Base-by-base conservation (phyloP, 2,113 vertebrate species). In the Oncorhynchus clarkii region DNA sequence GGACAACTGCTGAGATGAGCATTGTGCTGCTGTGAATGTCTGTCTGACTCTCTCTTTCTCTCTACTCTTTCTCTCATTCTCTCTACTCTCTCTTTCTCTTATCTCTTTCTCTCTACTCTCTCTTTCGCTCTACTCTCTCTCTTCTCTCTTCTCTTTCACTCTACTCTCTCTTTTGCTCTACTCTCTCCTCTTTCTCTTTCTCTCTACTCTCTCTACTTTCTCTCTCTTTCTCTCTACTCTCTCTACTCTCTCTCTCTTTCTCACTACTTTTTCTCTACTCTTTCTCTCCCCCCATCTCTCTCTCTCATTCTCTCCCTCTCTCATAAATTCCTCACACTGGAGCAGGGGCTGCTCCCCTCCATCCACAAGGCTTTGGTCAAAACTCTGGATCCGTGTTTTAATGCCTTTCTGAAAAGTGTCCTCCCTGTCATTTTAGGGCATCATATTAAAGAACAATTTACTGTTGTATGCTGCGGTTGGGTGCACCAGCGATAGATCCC, bases 321-420 rank as follows among this genome's bases (percentile, higher is more conserved):
- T 81, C 72, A 70, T 82, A 86, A 88, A 86, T 86, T 80, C 78
- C 74, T 78, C 70, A 66, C 29, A 82, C 71, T 57, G 68, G 74
- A 51, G 71, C 77, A 79, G 72, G 79, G 75, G 16, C 54, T 0
- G 26, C 74, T 39, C 39, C 67, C 59, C 68, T 84, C 84, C 71
- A 75, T 68, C 67, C 76, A 66, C 76, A 45, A 31, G 78, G 68
- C 60, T 70, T 77, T 45, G 75, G 67, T 51, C 70, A 51, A 73
- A 60, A 80, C 65, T 51, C 69, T 76, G 45, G 72, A 71, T 78
- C 75, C 71, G 65, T 69, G 70, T 81, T 83, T 83, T 71, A 81
- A 67, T 79, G 54, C 68, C 54, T 72, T 31, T 75, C 24, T 64
- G 39, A 45, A 9, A 39, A 39, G 39, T 45, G 9, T 45, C 9